Evolutionary conservation across 2,888 invertebrate species (phyloP), one percentile per base, ranked within the genome.

Genomic region (Timema cristinae): DNA sequence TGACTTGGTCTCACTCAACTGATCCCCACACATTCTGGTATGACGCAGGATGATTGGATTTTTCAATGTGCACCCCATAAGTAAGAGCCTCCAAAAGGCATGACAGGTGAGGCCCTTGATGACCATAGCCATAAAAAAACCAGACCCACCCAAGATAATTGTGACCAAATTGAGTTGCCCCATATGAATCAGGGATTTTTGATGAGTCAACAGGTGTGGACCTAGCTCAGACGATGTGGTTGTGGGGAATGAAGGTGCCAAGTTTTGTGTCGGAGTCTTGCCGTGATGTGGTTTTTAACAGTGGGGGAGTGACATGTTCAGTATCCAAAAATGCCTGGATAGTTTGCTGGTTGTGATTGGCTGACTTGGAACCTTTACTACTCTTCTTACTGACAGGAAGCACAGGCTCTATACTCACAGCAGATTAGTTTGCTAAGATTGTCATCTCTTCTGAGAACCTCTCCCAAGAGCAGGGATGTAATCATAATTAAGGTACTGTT

Each of bases 111-210:
- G 7, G 51, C 47, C 16, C 52, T 66, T 70, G 70, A 13, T 70
- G 70, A 8, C 66, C 66, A 52, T 63, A 63, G 63, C 71, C 67
- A 50, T 67, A 71, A 13, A 67, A n/a, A 67, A 71, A 13, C 71
- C 71, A 54, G 71, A 51, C 61, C 59, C 1, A 50, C 59, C n/a
- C 7, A 6, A 66, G 49, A 67, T 59, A 68, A 8, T 67, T 61
- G n/a, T 70, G 70, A 54, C 67, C 67, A 51, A 67, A 71, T 47
- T 61, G 16, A 10, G 71, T 67, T 50, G 9, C 15, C 16, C 51
- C 61, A n/a, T 67, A 71, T 6, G 71, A 59, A 15, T 71, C 71
- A 7, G 67, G 9, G 13, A 67, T 56, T 50, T 52, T 66, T 50
- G 56, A 7, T n/a, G 68, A 69, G 16, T 70, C 51, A 32, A 32